Evolutionary conservation across 1,140 invertebrate species (phyloP).

Genomic region (Platyscapa corneri): DNA sequence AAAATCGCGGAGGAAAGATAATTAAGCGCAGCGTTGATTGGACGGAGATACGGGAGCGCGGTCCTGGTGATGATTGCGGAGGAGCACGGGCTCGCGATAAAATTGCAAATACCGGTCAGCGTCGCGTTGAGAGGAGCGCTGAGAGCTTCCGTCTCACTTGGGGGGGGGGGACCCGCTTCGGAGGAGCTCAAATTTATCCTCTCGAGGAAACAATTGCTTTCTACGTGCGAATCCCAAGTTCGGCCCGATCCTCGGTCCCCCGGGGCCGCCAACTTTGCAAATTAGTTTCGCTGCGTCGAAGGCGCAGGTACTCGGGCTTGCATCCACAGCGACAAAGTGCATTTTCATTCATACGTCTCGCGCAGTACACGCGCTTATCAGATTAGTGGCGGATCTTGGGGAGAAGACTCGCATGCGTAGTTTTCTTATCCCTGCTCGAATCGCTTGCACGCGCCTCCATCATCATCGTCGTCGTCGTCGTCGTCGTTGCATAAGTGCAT

Average conservation of each 20-base stretch:
- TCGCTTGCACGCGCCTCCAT: conserved; percentile 24
- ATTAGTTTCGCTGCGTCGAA: conserved; percentile 23
- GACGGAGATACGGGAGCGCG: too few relatives aligned
- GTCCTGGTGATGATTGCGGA: too few relatives aligned
- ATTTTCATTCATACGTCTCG: conserved; percentile 37
- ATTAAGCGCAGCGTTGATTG: too few relatives aligned
- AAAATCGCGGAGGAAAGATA: too few relatives aligned
- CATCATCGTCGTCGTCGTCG: not conserved
- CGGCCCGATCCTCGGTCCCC: too few relatives aligned
- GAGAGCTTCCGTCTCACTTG: not conserved
- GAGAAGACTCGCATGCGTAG: not conserved
- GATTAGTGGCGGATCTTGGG: conserved; percentile 27
- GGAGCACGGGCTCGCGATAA: too few relatives aligned
- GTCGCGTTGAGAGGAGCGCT: too few relatives aligned
- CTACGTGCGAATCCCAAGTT: too few relatives aligned
- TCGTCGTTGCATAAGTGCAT: too few relatives aligned
- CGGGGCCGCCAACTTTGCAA: not conserved
- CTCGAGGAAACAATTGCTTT: too few relatives aligned
- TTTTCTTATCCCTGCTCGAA: conserved; percentile 60
- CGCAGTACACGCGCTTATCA: conserved; percentile 22
- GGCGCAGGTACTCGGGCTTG: not conserved
- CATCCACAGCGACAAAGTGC: conserved; percentile 42
- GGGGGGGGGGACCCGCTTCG: not conserved
- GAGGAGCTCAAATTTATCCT: not conserved
- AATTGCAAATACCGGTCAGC: too few relatives aligned